Conservation (phyloP, 2,888 invertebrate genomes). For the Piscicola geometra region DNA sequence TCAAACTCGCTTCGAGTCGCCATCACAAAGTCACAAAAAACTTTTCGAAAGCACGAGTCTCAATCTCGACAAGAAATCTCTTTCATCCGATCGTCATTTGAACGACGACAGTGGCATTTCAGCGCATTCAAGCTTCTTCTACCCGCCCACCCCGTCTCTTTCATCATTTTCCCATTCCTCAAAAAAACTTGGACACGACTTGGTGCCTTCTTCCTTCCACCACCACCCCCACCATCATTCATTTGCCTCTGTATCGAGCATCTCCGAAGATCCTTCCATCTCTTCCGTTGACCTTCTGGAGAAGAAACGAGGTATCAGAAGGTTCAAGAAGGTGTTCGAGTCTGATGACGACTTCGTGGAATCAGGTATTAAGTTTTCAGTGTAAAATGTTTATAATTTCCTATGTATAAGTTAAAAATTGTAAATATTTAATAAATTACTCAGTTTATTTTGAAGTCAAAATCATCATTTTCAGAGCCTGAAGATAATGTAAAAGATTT, state of each 20-base stretch:
- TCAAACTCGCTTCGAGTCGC: background rate
- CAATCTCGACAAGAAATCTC: background rate
- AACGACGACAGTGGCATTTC: background rate
- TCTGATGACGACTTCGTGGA: background rate
- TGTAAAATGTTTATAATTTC: too few species aligned
- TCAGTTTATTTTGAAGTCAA: too few species aligned
- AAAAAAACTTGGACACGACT: background rate
- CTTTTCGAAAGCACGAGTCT: constrained; percentile 7
- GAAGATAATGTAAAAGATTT: too few species aligned
- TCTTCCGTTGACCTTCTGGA: background rate
- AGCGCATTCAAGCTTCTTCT: background rate
- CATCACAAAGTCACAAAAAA: constrained; percentile 8
- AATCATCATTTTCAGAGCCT: too few species aligned
- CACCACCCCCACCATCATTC: background rate
- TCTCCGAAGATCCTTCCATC: background rate
- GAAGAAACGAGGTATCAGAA: too few species aligned
- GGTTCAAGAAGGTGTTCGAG: background rate
- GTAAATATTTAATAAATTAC: too few species aligned
- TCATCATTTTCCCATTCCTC: background rate
- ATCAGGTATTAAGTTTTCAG: background rate
- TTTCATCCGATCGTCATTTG: background rate
- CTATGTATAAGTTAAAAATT: too few species aligned
- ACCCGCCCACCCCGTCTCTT: background rate
- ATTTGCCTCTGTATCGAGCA: background rate
- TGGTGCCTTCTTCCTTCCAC: background rate